phyloP scores from a whole-genome alignment of 2,888 invertebrate genomes.

The Nemurella pictetii region DNA sequence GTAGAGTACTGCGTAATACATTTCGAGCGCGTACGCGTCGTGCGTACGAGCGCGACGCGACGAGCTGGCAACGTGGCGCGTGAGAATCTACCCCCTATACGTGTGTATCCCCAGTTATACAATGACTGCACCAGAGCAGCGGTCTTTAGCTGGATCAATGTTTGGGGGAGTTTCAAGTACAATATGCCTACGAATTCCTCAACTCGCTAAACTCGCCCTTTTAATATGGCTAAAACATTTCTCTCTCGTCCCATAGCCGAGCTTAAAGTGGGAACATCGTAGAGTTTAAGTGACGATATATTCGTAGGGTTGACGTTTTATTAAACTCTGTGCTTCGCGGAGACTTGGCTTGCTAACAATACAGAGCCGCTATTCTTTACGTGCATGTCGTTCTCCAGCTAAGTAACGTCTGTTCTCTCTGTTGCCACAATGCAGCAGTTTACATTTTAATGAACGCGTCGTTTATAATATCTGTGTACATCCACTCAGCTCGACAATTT shows the following conservation, averaged over 20 bases:
- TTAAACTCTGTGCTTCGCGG: neutral
- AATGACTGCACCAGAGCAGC: neutral
- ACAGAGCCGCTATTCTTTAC: neutral
- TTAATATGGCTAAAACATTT: neutral
- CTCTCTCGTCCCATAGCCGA: neutral
- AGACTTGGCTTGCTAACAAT: neutral
- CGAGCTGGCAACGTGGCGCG: neutral
- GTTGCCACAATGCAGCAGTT: neutral
- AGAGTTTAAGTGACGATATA: neutral
- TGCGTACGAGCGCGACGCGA: neutral
- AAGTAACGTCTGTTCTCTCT: neutral
- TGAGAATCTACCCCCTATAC: neutral
- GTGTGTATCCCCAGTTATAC: neutral
- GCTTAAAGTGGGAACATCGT: neutral
- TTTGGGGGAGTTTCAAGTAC: neutral
- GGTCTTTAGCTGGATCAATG: neutral
- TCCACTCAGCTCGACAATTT: neutral
- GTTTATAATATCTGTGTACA: neutral
- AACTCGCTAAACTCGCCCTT: neutral
- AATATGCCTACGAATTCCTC: neutral
- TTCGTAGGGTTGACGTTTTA: neutral
- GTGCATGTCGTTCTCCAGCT: neutral
- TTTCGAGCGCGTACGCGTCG: neutral
- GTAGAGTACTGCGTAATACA: neutral
- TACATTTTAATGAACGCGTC: neutral